Evolutionary conservation across 2,888 invertebrate species (phyloP).

Genomic region (Lithodes maja): DNA sequence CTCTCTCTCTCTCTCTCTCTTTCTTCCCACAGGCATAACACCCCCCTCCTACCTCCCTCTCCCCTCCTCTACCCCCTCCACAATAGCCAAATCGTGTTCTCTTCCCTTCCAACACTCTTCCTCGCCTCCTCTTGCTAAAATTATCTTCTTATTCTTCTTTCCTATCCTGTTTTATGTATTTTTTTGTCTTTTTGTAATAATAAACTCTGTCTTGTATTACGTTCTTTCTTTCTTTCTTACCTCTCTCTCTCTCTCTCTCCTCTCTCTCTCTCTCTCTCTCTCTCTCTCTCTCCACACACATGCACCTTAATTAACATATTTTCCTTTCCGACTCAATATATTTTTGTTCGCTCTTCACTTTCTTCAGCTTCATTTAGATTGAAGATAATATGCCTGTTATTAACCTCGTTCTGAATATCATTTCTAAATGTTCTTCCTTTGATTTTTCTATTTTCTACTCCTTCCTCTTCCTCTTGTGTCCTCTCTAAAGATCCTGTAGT

Average conservation of each 20-base stretch:
- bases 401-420: no score
- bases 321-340: no score
- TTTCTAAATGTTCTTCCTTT: no score
- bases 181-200: neutral
- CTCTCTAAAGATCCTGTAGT: no score
- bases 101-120: neutral
- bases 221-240: neutral
- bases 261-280: neutral
- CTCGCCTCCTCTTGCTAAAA: neutral
- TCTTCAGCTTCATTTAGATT: no score
- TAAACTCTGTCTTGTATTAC: neutral
- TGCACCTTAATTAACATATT: no score
- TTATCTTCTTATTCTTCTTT: neutral
- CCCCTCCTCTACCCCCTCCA: neutral
- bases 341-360: no score
- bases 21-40: neutral
- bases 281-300: no score
- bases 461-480: no score
- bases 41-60: neutral
- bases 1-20: neutral
- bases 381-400: no score
- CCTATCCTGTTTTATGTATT: neutral
- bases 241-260: neutral
- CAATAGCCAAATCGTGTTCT: slow-evolving; percentile 6
- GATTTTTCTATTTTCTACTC: no score